These are phyloP conservation scores for Spondyliosoma cantharus DNA, from an alignment of 2,797 vertebrate genomes.

Conservation along the genomic window DNA sequence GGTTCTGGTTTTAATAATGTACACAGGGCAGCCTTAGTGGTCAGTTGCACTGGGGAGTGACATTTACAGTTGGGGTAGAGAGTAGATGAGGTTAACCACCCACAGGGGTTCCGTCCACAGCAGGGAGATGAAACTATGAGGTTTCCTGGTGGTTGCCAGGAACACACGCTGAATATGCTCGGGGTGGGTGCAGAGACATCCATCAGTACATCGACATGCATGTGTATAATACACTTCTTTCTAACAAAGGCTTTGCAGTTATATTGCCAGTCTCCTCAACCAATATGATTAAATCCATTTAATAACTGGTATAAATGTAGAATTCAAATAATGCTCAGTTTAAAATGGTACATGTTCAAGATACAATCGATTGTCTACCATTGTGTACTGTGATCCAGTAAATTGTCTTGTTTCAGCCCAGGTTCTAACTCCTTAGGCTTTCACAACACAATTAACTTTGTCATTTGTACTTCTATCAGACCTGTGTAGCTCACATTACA, in stretches of 20 bases:
- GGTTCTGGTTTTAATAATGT: slow-evolving; percentile 71
- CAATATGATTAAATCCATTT: neutral
- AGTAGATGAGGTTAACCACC: slow-evolving; percentile 69
- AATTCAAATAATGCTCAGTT: no score
- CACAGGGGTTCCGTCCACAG: slow-evolving; percentile 59
- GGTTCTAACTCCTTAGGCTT: neutral
- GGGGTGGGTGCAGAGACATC: slow-evolving; percentile 15
- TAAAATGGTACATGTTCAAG: no score
- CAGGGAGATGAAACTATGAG: slow-evolving; percentile 32
- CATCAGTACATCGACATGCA: slow-evolving; percentile 22
- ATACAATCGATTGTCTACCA: no score
- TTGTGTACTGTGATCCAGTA: no score
- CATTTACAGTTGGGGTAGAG: slow-evolving; percentile 63
- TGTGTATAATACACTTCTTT: slow-evolving; percentile 2
- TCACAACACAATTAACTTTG: rapidly evolving
- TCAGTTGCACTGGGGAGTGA: slow-evolving; percentile 61
- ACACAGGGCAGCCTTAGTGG: slow-evolving; percentile 59
- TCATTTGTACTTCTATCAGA: neutral
- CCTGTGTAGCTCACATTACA: neutral
- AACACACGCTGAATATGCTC: slow-evolving; percentile 15
- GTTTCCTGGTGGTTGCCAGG: slow-evolving; percentile 32
- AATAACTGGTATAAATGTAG: no score
- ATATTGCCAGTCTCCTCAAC: neutral
- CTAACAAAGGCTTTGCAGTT: neutral
- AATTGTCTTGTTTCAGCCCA: neutral